These are phyloP conservation scores for Platycheirus rosarum DNA, from an alignment of 2,888 invertebrate species.

Conservation along the genomic window DNA sequence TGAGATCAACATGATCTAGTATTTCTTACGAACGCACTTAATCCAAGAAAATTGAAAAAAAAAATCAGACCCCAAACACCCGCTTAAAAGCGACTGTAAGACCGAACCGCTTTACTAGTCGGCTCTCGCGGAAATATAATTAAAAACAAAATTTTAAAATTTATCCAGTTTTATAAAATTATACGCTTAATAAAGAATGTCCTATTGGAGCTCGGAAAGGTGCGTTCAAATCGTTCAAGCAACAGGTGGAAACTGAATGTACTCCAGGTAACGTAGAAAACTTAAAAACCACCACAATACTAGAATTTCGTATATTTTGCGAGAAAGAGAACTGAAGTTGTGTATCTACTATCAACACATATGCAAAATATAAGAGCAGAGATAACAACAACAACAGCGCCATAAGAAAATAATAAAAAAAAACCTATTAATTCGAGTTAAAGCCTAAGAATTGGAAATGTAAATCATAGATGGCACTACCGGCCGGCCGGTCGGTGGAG, in stretches of 20 bases:
- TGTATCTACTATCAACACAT: constrained; percentile 33
- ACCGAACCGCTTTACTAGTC: constrained; percentile 33
- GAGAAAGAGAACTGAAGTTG: constrained; percentile 56
- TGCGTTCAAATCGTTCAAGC: constrained; percentile 70
- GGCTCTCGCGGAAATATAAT: not conserved
- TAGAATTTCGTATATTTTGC: constrained; percentile 23
- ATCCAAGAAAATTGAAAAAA: not conserved
- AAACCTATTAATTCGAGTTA: constrained; percentile 34
- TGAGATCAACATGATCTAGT: constrained; percentile 24
- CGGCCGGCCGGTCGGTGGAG: constrained; percentile 7
- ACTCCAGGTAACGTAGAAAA: constrained; percentile 67
- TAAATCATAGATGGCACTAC: constrained; percentile 58
- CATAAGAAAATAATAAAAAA: constrained; percentile 59
- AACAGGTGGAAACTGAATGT: constrained; percentile 70
- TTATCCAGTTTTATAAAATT: constrained; percentile 9
- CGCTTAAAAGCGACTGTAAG: constrained; percentile 62
- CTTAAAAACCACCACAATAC: constrained; percentile 63
- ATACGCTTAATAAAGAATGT: constrained; percentile 2
- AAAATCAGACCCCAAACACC: constrained; percentile 28
- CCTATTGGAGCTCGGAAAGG: constrained; percentile 52
- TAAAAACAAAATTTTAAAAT: not conserved
- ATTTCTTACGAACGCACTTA: not conserved
- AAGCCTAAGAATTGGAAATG: constrained; percentile 56
- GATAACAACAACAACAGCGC: constrained; percentile 53
- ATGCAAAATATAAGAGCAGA: constrained; percentile 53